These are phyloP conservation scores for Volucella inflata DNA, from an alignment of 2,888 invertebrate species.

Conservation along the genomic window DNA sequence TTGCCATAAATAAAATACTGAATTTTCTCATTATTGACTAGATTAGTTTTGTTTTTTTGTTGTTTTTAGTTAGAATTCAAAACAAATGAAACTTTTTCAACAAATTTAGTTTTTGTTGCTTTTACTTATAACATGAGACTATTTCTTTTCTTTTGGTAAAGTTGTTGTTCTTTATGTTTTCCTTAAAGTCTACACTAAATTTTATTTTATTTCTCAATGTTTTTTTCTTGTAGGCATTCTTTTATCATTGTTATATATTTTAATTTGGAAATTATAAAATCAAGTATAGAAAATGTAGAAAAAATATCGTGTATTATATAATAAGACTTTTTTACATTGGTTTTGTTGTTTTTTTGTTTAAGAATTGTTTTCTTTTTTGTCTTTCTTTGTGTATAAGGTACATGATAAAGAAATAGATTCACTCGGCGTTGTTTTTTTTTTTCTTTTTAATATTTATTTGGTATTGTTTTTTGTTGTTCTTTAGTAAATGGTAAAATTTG, in stretches of 20 bases:
- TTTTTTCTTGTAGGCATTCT: slow-evolving; percentile 55
- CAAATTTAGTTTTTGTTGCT: slow-evolving; percentile 2
- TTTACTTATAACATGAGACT: slow-evolving; percentile 34
- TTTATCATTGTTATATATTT: not conserved
- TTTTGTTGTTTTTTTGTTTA: slow-evolving; percentile 17
- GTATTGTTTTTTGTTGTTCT: slow-evolving; percentile 25
- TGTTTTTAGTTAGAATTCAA: slow-evolving; percentile 43
- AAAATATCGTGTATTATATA: slow-evolving; percentile 72
- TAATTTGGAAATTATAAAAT: slow-evolving; percentile 64
- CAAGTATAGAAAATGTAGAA: slow-evolving; percentile 75
- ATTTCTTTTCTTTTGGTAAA: slow-evolving; percentile 25
- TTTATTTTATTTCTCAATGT: slow-evolving; percentile 35
- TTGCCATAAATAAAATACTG: slow-evolving; percentile 32
- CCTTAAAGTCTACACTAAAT: slow-evolving; percentile 40
- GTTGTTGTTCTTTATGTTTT: slow-evolving; percentile 6
- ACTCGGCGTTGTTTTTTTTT: slow-evolving; percentile 52
- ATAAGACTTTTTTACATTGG: slow-evolving; percentile 23
- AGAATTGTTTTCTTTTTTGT: slow-evolving; percentile 21
- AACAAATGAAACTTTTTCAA: slow-evolving; percentile 22
- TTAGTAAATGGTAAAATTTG: slow-evolving; percentile 45
- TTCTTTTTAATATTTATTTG: slow-evolving; percentile 18
- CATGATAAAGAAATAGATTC: slow-evolving; percentile 73
- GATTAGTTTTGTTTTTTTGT: slow-evolving; percentile 49
- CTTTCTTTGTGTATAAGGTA: slow-evolving; percentile 70
- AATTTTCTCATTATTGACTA: slow-evolving; percentile 55